Base-by-base conservation (phyloP, 2,888 invertebrate species). In the Mycalesis mineus region DNA sequence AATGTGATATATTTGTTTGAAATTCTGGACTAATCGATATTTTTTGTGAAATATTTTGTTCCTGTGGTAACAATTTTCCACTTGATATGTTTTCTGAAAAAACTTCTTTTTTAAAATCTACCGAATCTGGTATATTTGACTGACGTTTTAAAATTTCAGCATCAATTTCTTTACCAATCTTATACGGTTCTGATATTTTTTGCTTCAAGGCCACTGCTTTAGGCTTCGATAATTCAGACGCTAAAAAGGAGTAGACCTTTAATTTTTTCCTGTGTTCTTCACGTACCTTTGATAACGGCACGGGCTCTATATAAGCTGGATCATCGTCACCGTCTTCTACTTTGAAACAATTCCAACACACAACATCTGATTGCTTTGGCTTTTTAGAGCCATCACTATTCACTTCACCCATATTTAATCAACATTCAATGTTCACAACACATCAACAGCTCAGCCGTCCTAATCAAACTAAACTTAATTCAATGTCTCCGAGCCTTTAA, bases 341-440 rank as follows among this genome's bases (percentile, higher is more conserved):
- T 29, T 70, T 68, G 53, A 87, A 78, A 73, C 88, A 88, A 70
- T 85, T 85, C 84, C 85, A 87, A 64, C 88, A 87, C 41, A 80
- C 78, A 57, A 77, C 69, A 55, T 82, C 82, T 45, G 60, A 70
- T 39, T 71, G 68, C 41, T 69, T 71, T 61, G 64, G 71, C 42
- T 63, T 66, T 58, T 66, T 64, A 47, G 49, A 44, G 22, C 60
- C 59, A 61, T 53, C 64, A 31, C 39, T 60, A 55, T 50, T 64
- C 51, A 63, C 58, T 58, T 64, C 64, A 64, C 62, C 66, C 64
- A 67, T 63, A 49, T 55, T 61, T 28, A 55, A 41, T 39, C 29
- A 57, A 55, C 58, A 14, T 67, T 53, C 17, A 69, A 71, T 63
- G 68, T 60, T 57, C 65, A 67, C 62, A 61, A 58, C 11, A 63